Evolutionary conservation across 2,888 invertebrate genomes (phyloP).

Genomic region (Sarcophaga rosellei): DNA sequence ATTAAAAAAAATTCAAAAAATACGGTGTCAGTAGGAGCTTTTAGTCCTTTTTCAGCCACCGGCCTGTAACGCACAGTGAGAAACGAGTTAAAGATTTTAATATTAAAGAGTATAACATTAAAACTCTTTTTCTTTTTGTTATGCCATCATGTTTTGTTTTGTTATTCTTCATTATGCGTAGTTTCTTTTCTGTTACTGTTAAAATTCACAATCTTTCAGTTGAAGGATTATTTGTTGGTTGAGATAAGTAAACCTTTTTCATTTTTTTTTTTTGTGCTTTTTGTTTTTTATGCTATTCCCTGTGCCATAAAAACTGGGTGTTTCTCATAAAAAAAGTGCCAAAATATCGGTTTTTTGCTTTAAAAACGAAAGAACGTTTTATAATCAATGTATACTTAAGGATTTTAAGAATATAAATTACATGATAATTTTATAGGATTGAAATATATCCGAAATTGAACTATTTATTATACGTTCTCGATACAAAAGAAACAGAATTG

Average conservation of each 20-base stretch:
- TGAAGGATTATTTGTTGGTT: constrained; percentile 21
- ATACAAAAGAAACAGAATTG: not conserved
- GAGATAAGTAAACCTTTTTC: constrained; percentile 31
- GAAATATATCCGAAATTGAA: constrained; percentile 37
- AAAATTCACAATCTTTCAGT: not conserved
- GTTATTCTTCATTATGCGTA: too few relatives aligned
- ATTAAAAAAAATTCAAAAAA: too few relatives aligned
- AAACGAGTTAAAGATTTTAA: constrained; percentile 15
- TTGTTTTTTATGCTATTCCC: not conserved
- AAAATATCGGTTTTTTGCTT: not conserved
- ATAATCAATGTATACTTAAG: constrained; percentile 27
- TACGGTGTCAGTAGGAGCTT: too few relatives aligned
- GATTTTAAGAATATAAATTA: constrained; percentile 50
- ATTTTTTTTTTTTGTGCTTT: not conserved
- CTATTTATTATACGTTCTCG: constrained; percentile 14
- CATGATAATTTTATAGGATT: constrained; percentile 34
- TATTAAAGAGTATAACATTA: constrained; percentile 51
- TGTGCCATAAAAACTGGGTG: not conserved
- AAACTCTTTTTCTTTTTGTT: not conserved
- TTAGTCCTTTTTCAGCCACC: too few relatives aligned
- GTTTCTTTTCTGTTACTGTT: not conserved
- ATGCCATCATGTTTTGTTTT: too few relatives aligned
- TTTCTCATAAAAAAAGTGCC: constrained; percentile 15
- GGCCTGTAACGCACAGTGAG: too few relatives aligned
- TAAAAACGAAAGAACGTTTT: not conserved